phyloP scores from a whole-genome alignment of 2,888 invertebrate genomes.

The Melanophora roralis region DNA sequence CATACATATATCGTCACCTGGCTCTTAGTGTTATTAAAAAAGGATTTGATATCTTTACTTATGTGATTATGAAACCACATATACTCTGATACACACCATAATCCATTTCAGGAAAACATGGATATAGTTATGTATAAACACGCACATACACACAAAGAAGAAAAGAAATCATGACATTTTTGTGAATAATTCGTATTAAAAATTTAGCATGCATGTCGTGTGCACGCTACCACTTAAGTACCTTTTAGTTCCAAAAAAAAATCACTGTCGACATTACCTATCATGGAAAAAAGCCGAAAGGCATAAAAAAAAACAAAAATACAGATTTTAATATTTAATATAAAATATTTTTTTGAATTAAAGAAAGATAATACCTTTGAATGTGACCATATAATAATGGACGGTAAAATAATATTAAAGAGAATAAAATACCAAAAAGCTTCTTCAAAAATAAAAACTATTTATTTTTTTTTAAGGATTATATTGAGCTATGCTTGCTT shows the following conservation, averaged over 20 bases:
- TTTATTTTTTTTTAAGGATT: too few species aligned
- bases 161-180: slow-evolving; percentile 36
- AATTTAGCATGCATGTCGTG: slow-evolving; percentile 59
- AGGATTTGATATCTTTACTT: slow-evolving; percentile 42
- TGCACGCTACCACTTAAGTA: slow-evolving; percentile 59
- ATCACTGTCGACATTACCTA: slow-evolving; percentile 36
- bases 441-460: too few species aligned
- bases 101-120: background rate
- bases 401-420: background rate
- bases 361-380: slow-evolving; percentile 17
- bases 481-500: too few species aligned
- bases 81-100: slow-evolving; percentile 1
- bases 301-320: background rate
- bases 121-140: background rate
- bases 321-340: slow-evolving; percentile 7
- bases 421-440: background rate
- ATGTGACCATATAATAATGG: slow-evolving; percentile 10
- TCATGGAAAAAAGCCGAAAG: slow-evolving; percentile 14
- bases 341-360: slow-evolving; percentile 6
- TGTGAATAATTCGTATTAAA: slow-evolving; percentile 21
- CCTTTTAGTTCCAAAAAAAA: slow-evolving; percentile 56
- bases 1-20: slow-evolving; percentile 4
- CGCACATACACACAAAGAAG: background rate
- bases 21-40: slow-evolving; percentile 43
- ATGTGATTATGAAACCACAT: slow-evolving; percentile 23